These are phyloP conservation scores for Ostrea denselamellosa DNA, from an alignment of 1,140 invertebrate species.

Conservation along the genomic window DNA sequence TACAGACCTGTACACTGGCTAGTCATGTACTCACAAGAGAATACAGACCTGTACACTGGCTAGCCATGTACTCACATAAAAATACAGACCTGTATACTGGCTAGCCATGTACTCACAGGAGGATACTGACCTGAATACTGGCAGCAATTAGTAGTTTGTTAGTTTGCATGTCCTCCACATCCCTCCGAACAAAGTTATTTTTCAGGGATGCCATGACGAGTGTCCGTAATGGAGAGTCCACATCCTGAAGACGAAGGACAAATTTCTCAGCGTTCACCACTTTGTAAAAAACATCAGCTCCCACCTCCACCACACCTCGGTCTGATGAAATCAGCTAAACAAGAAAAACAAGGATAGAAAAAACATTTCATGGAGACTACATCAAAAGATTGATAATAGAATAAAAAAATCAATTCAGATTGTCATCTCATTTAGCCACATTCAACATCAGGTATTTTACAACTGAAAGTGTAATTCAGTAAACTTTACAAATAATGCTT, in stretches of 20 bases:
- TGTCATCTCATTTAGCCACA: too few species aligned
- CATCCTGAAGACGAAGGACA: slow-evolving; percentile 70
- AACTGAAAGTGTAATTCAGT: too few species aligned
- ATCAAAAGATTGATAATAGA: too few species aligned
- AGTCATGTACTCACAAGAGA: too few species aligned
- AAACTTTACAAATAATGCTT: too few species aligned
- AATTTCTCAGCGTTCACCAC: slow-evolving; percentile 67
- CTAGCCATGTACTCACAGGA: neutral
- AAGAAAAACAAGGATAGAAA: neutral
- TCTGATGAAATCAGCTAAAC: slow-evolving; percentile 68
- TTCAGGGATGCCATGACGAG: slow-evolving; percentile 68
- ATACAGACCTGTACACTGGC: too few species aligned
- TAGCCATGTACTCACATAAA: too few species aligned
- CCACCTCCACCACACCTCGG: slow-evolving; percentile 72
- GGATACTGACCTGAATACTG: slow-evolving; percentile 62
- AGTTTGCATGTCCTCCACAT: slow-evolving; percentile 67
- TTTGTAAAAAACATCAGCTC: slow-evolving; percentile 73
- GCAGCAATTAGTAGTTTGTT: slow-evolving; percentile 61
- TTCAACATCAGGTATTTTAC: too few species aligned
- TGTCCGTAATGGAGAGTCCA: slow-evolving; percentile 69
- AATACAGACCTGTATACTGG: too few species aligned
- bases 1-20: too few species aligned
- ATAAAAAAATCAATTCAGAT: too few species aligned
- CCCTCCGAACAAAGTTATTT: slow-evolving; percentile 64
- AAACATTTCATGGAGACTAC: neutral